These are phyloP conservation scores for Ifrita kowaldi DNA, from an alignment of 2,113 vertebrate genomes.

Conservation along the genomic window DNA sequence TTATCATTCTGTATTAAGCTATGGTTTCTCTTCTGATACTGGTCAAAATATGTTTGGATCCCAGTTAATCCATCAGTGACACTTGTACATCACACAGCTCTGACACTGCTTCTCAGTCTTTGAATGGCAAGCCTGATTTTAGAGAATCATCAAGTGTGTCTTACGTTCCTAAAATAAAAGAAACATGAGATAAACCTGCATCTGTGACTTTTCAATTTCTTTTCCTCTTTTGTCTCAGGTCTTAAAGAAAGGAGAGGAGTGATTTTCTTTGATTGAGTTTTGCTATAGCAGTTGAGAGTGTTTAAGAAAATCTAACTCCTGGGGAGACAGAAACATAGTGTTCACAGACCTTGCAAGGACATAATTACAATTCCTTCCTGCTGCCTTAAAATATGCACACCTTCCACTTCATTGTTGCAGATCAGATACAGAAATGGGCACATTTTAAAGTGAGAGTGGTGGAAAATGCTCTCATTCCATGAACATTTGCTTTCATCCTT, in stretches of 20 bases:
- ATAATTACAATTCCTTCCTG: constrained; percentile 39
- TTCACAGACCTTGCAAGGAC: constrained; percentile 4
- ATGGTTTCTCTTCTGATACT: not conserved
- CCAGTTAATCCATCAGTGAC: not conserved
- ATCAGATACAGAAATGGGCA: not conserved
- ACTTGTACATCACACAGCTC: not conserved
- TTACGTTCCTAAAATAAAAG: not conserved
- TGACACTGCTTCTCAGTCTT: not conserved
- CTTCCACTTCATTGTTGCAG: not conserved
- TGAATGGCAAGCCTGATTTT: not conserved
- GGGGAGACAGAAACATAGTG: constrained; percentile 11
- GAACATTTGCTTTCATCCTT: not conserved
- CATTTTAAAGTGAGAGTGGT: not conserved
- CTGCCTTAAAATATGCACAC: constrained; percentile 5
- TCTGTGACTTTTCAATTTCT: not conserved
- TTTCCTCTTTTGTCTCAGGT: not conserved
- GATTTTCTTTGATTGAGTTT: not conserved
- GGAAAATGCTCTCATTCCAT: not conserved
- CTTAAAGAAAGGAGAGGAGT: not conserved
- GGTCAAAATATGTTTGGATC: not conserved
- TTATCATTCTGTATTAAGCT: not conserved
- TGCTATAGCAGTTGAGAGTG: not conserved
- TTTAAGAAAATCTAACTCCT: constrained; percentile 26
- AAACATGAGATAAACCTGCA: not conserved
- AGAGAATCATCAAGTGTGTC: not conserved